Evolutionary conservation across 2,113 vertebrate species (phyloP).

Genomic region (Piaya cayana): DNA sequence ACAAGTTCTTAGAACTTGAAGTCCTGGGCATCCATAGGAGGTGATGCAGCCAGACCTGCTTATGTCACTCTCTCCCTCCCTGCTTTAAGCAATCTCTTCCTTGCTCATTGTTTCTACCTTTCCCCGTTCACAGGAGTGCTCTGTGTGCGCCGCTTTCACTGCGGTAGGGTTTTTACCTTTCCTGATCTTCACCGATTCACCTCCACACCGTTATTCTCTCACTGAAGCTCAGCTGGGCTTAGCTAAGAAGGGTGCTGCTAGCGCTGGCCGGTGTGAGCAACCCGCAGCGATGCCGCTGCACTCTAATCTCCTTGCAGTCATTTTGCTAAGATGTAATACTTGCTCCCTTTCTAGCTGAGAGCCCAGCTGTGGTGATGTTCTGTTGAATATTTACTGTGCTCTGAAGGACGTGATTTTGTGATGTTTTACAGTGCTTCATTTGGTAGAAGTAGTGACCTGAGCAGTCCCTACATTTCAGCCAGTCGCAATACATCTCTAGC

Average conservation of each 20-base stretch:
- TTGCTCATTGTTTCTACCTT: neutral
- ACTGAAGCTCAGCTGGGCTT: neutral
- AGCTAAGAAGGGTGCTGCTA: neutral
- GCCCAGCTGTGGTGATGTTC: neutral
- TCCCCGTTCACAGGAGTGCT: neutral
- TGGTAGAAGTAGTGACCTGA: conserved; percentile 80
- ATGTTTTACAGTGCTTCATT: conserved; percentile 80
- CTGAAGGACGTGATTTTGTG: conserved; percentile 74
- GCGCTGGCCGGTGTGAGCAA: rapidly evolving
- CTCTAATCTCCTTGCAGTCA: neutral
- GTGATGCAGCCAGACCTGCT: neutral
- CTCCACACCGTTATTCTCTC: rapidly evolving
- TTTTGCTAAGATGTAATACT: neutral
- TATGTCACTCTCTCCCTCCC: neutral
- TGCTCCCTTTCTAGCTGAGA: neutral
- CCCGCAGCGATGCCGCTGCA: rapidly evolving
- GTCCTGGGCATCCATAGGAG: neutral
- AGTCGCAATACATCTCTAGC: conserved; percentile 76
- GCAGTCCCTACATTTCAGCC: conserved; percentile 80
- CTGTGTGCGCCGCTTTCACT: neutral
- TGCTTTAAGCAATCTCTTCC: conserved; percentile 16
- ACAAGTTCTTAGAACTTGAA: neutral
- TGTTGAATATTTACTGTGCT: conserved; percentile 32
- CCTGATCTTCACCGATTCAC: neutral
- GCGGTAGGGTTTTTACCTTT: neutral